A percentile compares a stretch with the other conserved stretches of the same genome.
These are phyloP conservation scores for Pachycephala philippinensis DNA, from an alignment of 2,113 vertebrate genomes.

Conservation along the genomic window DNA sequence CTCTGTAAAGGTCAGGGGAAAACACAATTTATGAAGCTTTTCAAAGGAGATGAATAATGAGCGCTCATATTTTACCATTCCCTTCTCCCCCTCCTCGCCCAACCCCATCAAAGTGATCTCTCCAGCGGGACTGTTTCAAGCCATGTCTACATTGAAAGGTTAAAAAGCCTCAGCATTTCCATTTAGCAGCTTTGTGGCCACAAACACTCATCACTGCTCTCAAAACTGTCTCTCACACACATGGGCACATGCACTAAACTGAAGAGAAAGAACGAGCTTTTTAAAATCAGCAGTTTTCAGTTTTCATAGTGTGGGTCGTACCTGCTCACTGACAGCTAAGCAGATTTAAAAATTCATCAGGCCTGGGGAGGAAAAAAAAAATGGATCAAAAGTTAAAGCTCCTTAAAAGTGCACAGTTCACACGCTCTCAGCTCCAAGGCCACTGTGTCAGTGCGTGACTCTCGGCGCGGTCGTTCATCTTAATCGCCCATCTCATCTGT, in stretches of 20 bases:
- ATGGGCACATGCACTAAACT: fast-evolving
- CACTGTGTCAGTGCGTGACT: not conserved
- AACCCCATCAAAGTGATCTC: not conserved
- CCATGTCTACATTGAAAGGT: not conserved
- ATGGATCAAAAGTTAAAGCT: conserved; percentile 1
- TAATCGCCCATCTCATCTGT: not conserved
- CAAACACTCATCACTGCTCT: not conserved
- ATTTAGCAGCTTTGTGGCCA: not conserved
- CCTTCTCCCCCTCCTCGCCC: not conserved
- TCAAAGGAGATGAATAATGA: not conserved
- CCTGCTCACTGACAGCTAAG: not conserved
- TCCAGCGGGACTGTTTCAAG: not conserved
- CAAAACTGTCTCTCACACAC: not conserved
- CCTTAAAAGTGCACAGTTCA: not conserved
- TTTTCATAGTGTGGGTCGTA: not conserved
- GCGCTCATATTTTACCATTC: not conserved
- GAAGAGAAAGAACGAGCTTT: not conserved
- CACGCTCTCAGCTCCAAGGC: not conserved
- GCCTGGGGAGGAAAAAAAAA: not conserved
- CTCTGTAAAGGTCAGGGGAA: not conserved
- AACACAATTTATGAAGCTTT: not conserved
- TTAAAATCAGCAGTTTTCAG: not conserved
- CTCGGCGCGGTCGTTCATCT: not conserved
- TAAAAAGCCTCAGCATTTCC: not conserved
- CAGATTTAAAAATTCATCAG: not conserved